Evolutionary conservation across 1,140 invertebrate species (phyloP).

Genomic region (Reticulitermes speratus): DNA sequence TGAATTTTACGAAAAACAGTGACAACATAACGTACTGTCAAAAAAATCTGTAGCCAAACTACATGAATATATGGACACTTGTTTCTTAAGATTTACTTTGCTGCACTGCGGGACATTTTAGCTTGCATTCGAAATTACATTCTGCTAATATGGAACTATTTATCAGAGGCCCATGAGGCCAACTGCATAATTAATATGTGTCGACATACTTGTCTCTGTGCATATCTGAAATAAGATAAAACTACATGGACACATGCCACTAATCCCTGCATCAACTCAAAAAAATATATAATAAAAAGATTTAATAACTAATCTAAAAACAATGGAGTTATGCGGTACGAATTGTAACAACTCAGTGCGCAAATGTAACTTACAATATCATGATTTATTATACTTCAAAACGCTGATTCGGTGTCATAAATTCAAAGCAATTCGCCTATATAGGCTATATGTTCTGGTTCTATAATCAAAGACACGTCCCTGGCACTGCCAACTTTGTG

Average conservation of each 20-base stretch:
- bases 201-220: background rate
- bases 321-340: background rate
- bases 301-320: background rate
- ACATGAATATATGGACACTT: no score
- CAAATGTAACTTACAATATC: background rate
- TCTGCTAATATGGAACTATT: no score
- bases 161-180: background rate
- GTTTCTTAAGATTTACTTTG: no score
- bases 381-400: background rate
- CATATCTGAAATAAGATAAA: background rate
- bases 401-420: background rate
- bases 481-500: background rate
- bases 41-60: no score
- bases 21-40: no score
- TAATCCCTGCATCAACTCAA: background rate
- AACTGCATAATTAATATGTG: background rate
- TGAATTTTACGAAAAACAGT: no score
- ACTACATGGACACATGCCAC: background rate
- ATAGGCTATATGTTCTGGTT: background rate
- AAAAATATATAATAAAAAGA: background rate
- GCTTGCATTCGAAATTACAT: no score
- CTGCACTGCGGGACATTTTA: no score
- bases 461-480: background rate
- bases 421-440: background rate
- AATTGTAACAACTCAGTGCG: background rate